Percentiles rank a stretch among this genome's conserved stretches.
Conservation (phyloP, 1,140 invertebrate genomes). For the Drosophila bocki region DNA sequence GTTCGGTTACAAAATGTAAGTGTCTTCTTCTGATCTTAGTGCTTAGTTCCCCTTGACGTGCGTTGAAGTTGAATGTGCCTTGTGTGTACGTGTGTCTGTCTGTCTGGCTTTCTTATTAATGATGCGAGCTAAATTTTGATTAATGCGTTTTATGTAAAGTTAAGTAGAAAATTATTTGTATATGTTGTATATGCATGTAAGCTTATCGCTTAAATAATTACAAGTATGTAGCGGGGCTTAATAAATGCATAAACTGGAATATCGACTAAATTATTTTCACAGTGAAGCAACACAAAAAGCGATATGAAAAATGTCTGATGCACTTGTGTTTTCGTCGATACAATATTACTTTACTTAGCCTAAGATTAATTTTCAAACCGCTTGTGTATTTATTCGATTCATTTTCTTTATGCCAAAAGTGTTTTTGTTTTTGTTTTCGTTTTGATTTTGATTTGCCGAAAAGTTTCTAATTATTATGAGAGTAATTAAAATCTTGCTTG, state of each 20-base stretch:
- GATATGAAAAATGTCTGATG: conserved; percentile 60
- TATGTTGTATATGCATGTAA: conserved; percentile 60
- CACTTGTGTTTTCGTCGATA: conserved; percentile 17
- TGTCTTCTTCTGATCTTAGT: conserved; percentile 36
- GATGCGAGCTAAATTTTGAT: conserved; percentile 69
- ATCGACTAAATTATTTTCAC: conserved; percentile 1
- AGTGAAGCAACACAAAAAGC: conserved; percentile 75
- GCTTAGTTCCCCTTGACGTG: conserved; percentile 59
- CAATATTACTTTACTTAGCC: conserved; percentile 54
- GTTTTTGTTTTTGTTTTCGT: conserved; percentile 61
- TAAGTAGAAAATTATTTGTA: conserved; percentile 75
- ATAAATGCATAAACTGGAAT: conserved; percentile 25
- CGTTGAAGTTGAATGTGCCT: conserved; percentile 75
- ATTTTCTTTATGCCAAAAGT: conserved; percentile 56
- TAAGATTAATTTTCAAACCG: conserved; percentile 48
- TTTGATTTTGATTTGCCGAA: conserved; percentile 83
- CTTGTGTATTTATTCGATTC: conserved; percentile 37
- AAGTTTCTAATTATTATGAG: conserved; percentile 49
- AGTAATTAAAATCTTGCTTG: conserved; percentile 42
- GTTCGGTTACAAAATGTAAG: conserved; percentile 37
- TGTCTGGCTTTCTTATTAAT: conserved; percentile 15
- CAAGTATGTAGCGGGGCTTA: conserved; percentile 29
- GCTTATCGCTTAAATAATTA: conserved; percentile 68
- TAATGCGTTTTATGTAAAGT: conserved; percentile 79
- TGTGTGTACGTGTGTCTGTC: conserved; percentile 7